Percentiles rank a stretch among this genome's conserved stretches.
phyloP scores from a whole-genome alignment of 2,797 vertebrate genomes.

The Pseudomugil gertrudae region DNA sequence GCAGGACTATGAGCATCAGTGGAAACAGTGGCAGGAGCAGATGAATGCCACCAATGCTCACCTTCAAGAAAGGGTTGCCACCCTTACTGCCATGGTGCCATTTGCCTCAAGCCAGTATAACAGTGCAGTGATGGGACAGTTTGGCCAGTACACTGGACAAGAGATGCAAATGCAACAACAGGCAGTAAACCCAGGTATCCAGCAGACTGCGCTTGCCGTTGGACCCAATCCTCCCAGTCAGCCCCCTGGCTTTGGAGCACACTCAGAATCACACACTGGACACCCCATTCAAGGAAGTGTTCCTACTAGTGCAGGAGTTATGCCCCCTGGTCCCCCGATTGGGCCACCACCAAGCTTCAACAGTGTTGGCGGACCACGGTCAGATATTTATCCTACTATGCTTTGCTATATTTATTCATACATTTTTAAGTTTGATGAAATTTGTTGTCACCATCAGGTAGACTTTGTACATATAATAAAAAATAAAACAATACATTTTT shows the following conservation, averaged over 20 bases:
- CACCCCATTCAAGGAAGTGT: constrained; percentile 57
- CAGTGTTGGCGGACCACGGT: constrained; percentile 86
- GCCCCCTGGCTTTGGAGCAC: constrained; percentile 53
- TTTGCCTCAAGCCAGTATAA: constrained; percentile 76
- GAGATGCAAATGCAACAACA: constrained; percentile 75
- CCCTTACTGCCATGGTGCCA: constrained; percentile 87
- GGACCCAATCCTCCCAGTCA: constrained; percentile 52
- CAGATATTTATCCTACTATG: constrained; percentile 39
- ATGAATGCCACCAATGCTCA: constrained; percentile 93
- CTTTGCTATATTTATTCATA: background rate
- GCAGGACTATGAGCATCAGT: constrained; percentile 94
- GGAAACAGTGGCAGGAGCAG: constrained; percentile 98
- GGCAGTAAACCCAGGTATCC: constrained; percentile 52
- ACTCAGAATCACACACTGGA: constrained; percentile 57
- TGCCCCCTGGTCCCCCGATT: constrained; percentile 76
- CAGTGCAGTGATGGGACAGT: constrained; percentile 82
- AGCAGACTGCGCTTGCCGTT: constrained; percentile 54
- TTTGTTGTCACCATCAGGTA: background rate
- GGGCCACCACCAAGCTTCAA: constrained; percentile 83
- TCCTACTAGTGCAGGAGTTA: constrained; percentile 70
- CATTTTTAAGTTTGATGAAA: background rate
- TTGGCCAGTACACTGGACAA: constrained; percentile 80
- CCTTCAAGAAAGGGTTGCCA: constrained; percentile 89
- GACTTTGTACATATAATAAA: background rate
- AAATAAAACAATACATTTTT: background rate